Conservation (phyloP, 2,888 invertebrate species). For the Pinctada fucata region DNA sequence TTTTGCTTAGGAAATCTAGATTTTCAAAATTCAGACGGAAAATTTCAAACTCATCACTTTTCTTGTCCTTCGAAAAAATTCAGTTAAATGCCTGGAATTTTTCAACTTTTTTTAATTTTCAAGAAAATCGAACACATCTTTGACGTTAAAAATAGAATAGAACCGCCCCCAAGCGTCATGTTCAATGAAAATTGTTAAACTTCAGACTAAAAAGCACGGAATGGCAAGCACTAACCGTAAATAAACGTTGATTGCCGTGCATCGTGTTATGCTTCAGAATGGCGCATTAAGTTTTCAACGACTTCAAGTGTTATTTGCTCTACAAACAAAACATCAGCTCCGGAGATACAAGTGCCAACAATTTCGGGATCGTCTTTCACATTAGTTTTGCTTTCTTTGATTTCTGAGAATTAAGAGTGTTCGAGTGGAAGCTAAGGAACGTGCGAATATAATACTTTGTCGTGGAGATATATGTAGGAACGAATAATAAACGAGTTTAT, state of each 20-base stretch:
- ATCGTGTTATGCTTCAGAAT: background rate
- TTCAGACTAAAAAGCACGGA: background rate
- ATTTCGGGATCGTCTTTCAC: background rate
- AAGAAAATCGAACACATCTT: too few relatives aligned
- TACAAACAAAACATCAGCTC: background rate
- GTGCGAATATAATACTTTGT: background rate
- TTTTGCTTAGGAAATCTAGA: too few relatives aligned
- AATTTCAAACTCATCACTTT: too few relatives aligned
- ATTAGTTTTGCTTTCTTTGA: background rate
- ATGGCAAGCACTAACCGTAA: background rate
- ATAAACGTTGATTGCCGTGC: background rate
- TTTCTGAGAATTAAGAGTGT: background rate
- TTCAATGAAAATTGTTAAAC: background rate
- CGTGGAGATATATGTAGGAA: background rate
- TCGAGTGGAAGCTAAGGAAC: background rate
- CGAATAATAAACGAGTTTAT: background rate
- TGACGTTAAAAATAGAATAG: too few relatives aligned
- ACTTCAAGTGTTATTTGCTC: background rate
- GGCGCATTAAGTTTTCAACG: background rate
- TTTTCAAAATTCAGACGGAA: too few relatives aligned
- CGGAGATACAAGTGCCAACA: background rate
- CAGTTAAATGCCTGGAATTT: too few relatives aligned
- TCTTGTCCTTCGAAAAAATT: too few relatives aligned
- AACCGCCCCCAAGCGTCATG: background rate
- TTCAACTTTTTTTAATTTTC: too few relatives aligned